These are phyloP conservation scores for Pelecanus crispus DNA, from an alignment of 2,113 vertebrate species.

Conservation along the genomic window DNA sequence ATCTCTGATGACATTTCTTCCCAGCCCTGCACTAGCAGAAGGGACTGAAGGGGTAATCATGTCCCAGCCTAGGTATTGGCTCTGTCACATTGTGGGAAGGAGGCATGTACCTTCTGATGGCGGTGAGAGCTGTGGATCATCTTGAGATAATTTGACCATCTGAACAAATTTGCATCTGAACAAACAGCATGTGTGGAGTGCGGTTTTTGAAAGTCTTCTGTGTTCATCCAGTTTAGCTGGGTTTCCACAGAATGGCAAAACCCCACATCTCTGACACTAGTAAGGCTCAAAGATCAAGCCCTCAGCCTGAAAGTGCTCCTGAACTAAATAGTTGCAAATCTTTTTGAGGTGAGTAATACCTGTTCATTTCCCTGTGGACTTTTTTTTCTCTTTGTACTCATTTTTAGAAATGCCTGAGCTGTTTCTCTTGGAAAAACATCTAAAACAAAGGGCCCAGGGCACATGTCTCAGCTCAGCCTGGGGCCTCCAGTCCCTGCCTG, in stretches of 20 bases:
- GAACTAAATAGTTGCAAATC: not conserved
- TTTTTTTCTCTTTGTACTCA: not conserved
- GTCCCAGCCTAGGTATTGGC: not conserved
- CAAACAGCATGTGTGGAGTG: not conserved
- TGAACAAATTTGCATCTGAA: not conserved
- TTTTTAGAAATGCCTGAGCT: not conserved
- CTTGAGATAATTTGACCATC: no score
- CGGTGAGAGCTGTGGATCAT: not conserved
- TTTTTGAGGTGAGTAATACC: not conserved
- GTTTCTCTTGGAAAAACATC: not conserved
- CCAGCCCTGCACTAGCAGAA: not conserved
- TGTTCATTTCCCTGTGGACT: not conserved
- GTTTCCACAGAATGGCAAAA: not conserved
- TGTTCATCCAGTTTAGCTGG: not conserved
- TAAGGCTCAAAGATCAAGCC: not conserved
- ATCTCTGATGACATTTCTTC: not conserved
- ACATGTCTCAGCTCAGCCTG: no score
- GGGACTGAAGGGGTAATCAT: not conserved
- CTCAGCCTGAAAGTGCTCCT: no score
- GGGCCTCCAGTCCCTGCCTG: no score
- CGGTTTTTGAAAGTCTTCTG: not conserved
- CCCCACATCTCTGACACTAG: no score
- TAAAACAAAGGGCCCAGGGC: not conserved
- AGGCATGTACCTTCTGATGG: not conserved
- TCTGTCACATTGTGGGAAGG: not conserved